Percentiles rank a stretch among this genome's conserved stretches.
Evolutionary conservation across 2,113 vertebrate genomes (phyloP).

Genomic region (Pica pica): DNA sequence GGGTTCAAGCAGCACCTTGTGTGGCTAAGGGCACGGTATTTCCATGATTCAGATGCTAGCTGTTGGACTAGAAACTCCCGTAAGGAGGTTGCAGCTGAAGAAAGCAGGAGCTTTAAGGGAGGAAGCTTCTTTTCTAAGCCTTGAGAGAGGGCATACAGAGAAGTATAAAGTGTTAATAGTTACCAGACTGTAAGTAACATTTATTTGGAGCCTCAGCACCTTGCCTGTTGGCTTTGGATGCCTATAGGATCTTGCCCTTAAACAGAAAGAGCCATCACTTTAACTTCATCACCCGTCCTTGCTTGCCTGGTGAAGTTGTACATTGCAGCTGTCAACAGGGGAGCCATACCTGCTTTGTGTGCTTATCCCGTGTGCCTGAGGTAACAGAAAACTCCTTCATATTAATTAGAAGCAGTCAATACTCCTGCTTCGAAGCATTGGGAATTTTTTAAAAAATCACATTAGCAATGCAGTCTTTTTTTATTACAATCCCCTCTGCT

Average conservation of each 20-base stretch:
- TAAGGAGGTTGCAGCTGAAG: too few relatives aligned
- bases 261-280: background rate
- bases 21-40: background rate
- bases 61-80: background rate
- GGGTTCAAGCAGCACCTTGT: background rate
- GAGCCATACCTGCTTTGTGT: background rate
- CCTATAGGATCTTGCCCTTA: background rate
- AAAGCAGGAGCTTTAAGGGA: background rate
- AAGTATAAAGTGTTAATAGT: background rate
- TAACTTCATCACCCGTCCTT: background rate
- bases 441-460: background rate
- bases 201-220: background rate
- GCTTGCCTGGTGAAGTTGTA: background rate
- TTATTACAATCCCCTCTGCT: background rate
- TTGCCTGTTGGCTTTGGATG: background rate
- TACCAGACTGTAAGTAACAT: background rate
- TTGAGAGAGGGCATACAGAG: background rate
- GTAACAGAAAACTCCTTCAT: background rate
- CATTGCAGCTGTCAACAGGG: background rate
- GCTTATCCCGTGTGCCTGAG: fast-evolving
- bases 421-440: background rate
- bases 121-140: background rate
- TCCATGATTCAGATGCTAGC: fast-evolving
- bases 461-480: background rate
- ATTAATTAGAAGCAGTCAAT: background rate